Base-by-base conservation (phyloP, 2,113 vertebrate genomes). In the Etheostoma spectabile region DNA sequence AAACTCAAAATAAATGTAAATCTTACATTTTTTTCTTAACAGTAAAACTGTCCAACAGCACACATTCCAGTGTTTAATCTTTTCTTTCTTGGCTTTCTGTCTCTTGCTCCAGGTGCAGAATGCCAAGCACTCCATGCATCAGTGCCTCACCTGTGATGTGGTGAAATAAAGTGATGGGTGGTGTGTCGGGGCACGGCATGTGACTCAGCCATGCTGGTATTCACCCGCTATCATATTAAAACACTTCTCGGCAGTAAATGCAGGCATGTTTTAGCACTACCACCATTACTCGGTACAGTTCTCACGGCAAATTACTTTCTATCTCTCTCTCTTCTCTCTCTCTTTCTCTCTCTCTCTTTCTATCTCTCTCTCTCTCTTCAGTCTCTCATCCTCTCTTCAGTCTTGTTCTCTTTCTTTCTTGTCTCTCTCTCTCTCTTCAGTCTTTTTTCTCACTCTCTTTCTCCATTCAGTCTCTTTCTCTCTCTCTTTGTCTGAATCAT, bases 191-290 rank as follows among this genome's bases (percentile, higher is more conserved):
- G 63, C 74, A 76, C 5, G 49, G 46, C 33, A 52, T 33, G 68
- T 92, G 91, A 93, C 62, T 92, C 74, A 81, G 53, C 8, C 52
- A 48, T 59, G 51, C 55, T 69, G 91, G 79, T 85, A 86, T 89
- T 77, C 24, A 56, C 33, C 27, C 1, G 5, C 52, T 15, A 56
- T 22, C 15, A 8, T 5, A 2, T 21, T 12, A 60, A 69, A 78
- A 56, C 33, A 82, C 5, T 73, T 80, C 72, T 55, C 10, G 8
- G 59, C 57, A 61, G 48, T 52, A 46, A 72, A 82, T 53, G 21
- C 65, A 38, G 73, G 45, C 62, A 51, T 74, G 62, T 21, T 56
- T 62, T 55, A 19, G 22, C 45, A 49, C 30, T 7, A 6, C 5
- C 38, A 33, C 59, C 33, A 30, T 71, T 63, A 38, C 52, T 13